These are phyloP conservation scores for Theonella swinhoei DNA, from an alignment of 37 sponge, comb jelly and placozoan species.

Conservation along the genomic window DNA sequence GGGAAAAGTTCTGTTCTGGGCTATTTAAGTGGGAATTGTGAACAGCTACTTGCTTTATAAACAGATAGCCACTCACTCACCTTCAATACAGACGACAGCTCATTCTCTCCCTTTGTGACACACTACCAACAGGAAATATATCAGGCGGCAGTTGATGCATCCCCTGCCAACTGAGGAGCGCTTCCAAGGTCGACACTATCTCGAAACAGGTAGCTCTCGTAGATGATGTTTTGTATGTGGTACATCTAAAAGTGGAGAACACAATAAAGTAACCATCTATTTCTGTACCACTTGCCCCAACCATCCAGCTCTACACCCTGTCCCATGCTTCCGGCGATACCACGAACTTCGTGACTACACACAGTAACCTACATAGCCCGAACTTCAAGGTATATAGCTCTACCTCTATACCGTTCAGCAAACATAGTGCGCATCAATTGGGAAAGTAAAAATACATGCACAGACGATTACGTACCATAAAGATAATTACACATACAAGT, in stretches of 20 bases:
- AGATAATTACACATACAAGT: too few relatives aligned
- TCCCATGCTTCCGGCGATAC: not conserved
- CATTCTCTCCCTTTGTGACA: not conserved
- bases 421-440: too few relatives aligned
- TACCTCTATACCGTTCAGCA: too few relatives aligned
- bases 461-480: too few relatives aligned
- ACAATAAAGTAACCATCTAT: too few relatives aligned
- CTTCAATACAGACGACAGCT: not conserved
- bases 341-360: too few relatives aligned
- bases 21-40: not conserved
- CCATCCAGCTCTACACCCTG: not conserved
- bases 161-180: not conserved
- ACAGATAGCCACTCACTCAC: not conserved
- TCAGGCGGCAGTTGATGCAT: not conserved
- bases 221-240: not conserved
- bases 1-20: conserved; percentile 13
- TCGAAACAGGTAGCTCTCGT: not conserved
- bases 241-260: not conserved
- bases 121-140: not conserved
- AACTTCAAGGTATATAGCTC: too few relatives aligned
- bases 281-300: not conserved
- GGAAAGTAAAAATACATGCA: too few relatives aligned
- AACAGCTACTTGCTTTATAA: conserved; percentile 4
- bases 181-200: not conserved
- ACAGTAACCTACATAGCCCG: too few relatives aligned